These are phyloP conservation scores for Luffia ferchaultella DNA, from an alignment of 2,888 invertebrate genomes.

Conservation along the genomic window DNA sequence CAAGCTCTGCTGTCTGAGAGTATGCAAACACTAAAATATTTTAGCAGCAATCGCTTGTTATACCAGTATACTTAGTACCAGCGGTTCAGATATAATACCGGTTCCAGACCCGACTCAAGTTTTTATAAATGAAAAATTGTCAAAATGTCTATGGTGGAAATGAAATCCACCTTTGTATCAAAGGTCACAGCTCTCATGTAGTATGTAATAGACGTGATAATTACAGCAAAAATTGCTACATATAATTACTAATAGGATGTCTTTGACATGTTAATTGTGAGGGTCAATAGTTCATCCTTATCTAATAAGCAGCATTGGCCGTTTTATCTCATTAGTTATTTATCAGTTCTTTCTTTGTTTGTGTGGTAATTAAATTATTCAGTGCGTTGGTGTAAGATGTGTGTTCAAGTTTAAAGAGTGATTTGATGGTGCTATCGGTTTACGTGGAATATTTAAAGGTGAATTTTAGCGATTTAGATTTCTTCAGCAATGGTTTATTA, in stretches of 20 bases:
- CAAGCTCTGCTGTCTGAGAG: no score
- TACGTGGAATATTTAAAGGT: neutral
- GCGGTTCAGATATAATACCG: no score
- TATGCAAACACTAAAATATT: no score
- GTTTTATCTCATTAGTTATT: neutral
- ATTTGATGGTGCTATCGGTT: neutral
- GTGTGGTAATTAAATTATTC: neutral
- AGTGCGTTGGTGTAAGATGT: neutral
- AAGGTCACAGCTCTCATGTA: no score
- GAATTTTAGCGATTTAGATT: no score
- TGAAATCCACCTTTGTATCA: no score
- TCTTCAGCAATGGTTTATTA: neutral
- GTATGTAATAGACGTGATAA: no score
- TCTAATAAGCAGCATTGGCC: neutral
- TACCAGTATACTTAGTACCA: no score
- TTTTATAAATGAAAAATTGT: no score
- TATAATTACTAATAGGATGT: neutral
- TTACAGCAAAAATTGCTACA: neutral
- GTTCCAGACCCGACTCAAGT: no score
- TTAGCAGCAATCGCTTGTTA: no score
- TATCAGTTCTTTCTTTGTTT: neutral
- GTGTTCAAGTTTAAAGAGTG: neutral
- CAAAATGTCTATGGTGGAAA: no score
- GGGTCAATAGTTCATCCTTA: neutral
- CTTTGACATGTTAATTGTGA: neutral